Evolutionary conservation across 1,140 invertebrate genomes (phyloP), one percentile per base, ranked within the genome.

Genomic region (Megalonaias nervosa): DNA sequence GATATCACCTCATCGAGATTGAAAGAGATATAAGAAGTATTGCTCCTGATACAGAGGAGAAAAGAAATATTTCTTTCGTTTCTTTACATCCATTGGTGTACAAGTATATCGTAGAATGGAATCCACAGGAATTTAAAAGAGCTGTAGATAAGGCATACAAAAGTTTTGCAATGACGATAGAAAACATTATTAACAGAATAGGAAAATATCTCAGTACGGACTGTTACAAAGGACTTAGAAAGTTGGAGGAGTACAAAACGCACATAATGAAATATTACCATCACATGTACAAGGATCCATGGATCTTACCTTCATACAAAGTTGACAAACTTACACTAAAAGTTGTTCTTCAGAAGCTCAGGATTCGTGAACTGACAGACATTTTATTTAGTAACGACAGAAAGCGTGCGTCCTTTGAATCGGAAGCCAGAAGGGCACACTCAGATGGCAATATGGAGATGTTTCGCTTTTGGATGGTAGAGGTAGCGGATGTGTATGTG

Each of bases 401-500:
- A 62, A 70, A 26, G 11, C 26, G 74, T 2, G 31, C 67, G 14
- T 21, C 62, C 31, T 75, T 66, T 1, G 38, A 78, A 71, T 58
- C 23, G 15, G 71, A 78, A 31, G 57, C 76, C 48, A 66, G 68
- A 56, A 48, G 76, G 57, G 71, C 76, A 5, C 15, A 31, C 11
- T 73, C 71, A 66, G 38, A 23, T 6, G 26, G n/a, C 6, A 71
- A 72, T 67, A 16, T 67, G 31, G 69, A 15, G 14, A 60, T 67
- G 14, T 73, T 68, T 19, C 61, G 73, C 16, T 78, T 73, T 57
- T 78, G 76, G 76, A 72, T 62, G 65, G 65, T 78, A 26, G 76
- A 78, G 19, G 62, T 68, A 61, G 76, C 76, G 1, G 76, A 78
- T 55, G 56, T 78, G 6, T 78, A 68, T 67, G 31, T 73, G 17